Conservation (phyloP, 2,888 invertebrate species). For the Amiota mariae region DNA sequence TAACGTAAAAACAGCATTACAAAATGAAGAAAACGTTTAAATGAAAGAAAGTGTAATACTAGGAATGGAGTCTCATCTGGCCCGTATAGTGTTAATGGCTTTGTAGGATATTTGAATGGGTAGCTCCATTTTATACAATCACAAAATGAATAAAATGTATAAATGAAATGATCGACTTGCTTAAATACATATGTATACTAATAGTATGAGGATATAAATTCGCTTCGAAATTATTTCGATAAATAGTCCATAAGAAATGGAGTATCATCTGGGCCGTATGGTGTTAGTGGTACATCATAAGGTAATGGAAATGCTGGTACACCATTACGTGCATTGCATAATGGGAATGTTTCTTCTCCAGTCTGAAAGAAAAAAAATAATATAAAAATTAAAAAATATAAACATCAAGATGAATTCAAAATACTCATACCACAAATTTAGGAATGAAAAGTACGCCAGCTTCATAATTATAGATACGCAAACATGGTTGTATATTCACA, state of each 20-base stretch:
- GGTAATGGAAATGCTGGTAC: conserved; percentile 79
- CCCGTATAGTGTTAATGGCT: conserved; percentile 82
- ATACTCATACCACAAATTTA: conserved; percentile 80
- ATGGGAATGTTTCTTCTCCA: conserved; percentile 77
- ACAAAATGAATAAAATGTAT: neutral
- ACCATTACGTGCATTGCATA: conserved; percentile 69
- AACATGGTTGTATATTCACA: conserved; percentile 75
- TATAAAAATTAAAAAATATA: neutral
- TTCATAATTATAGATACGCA: conserved; percentile 90
- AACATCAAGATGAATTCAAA: conserved; percentile 65
- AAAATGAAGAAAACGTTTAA: neutral
- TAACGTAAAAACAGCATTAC: too few relatives aligned
- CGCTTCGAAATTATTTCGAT: conserved; percentile 34
- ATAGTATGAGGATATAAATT: neutral
- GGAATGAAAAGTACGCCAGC: conserved; percentile 93
- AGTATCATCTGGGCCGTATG: conserved; percentile 80
- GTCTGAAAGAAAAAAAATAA: conserved; percentile 74
- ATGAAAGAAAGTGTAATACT: neutral
- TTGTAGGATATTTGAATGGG: conserved; percentile 81
- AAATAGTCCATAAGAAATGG: conserved; percentile 82
- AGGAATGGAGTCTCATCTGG: conserved; percentile 82
- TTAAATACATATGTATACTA: too few relatives aligned
- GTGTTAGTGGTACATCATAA: conserved; percentile 86
- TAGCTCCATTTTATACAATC: too few relatives aligned
- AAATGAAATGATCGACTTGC: neutral